Evolutionary conservation across 2,113 vertebrate genomes (phyloP).

Genomic region (Eclectus roratus): DNA sequence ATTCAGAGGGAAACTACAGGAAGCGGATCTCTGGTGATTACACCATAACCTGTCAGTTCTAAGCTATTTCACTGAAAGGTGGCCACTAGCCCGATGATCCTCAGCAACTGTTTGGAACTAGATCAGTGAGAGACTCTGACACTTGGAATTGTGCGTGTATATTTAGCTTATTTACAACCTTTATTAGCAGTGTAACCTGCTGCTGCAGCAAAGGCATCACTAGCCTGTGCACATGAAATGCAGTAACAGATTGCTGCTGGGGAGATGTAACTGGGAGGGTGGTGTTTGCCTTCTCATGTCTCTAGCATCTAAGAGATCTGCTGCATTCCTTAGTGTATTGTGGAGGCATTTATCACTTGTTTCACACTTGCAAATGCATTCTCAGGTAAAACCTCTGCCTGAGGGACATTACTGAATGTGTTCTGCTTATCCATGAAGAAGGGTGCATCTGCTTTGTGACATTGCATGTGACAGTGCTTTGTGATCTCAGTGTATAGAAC

Average conservation of each 20-base stretch:
- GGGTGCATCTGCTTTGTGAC: neutral
- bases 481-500: neutral
- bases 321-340: neutral
- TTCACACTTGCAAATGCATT: neutral
- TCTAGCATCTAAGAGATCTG: rapidly evolving
- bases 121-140: neutral
- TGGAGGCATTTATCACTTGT: neutral
- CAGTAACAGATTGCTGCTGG: neutral
- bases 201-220: neutral
- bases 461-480: neutral
- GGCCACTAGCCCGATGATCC: neutral
- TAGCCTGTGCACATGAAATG: neutral
- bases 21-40: neutral
- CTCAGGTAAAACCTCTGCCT: neutral
- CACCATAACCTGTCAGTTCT: neutral
- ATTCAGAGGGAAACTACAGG: neutral
- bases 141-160: neutral
- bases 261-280: neutral
- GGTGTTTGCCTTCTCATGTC: neutral
- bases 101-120: neutral
- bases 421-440: rapidly evolving
- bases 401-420: neutral
- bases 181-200: neutral
- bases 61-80: neutral
- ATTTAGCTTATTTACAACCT: neutral